phyloP scores from a whole-genome alignment of 1,140 invertebrate genomes.

The Musca domestica region DNA sequence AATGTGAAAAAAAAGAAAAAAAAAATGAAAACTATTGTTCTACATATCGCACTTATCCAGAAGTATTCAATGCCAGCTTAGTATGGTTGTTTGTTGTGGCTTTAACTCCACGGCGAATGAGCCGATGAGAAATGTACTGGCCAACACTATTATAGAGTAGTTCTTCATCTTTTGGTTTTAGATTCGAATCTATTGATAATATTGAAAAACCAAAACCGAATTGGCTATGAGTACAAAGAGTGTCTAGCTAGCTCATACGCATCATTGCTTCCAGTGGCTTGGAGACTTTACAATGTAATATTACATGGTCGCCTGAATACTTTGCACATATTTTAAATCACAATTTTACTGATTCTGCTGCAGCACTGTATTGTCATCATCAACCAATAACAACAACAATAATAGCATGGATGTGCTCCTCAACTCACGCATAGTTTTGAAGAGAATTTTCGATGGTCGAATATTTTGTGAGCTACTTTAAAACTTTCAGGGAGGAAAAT shows the following conservation, averaged over 20 bases:
- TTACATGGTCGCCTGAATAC: conserved; percentile 7
- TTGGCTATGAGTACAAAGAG: background rate
- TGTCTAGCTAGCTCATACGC: background rate
- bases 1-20: background rate
- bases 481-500: too few relatives aligned
- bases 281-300: background rate
- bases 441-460: too few relatives aligned
- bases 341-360: background rate
- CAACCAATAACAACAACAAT: too few relatives aligned
- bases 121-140: background rate
- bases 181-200: conserved; percentile 15
- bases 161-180: conserved; percentile 7
- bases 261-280: background rate
- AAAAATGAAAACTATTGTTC: conserved; percentile 14
- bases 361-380: too few relatives aligned
- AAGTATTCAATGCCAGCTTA: background rate
- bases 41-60: background rate
- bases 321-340: conserved; percentile 20
- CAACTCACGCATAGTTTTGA: background rate
- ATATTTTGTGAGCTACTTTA: too few relatives aligned
- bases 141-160: background rate
- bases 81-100: too few relatives aligned
- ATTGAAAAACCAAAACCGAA: background rate
- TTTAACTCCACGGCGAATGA: too few relatives aligned
- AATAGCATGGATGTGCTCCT: background rate